Percentiles rank a stretch among this genome's conserved stretches.
phyloP scores from a whole-genome alignment of 2,797 vertebrate genomes.

The Cheirogaleus major region DNA sequence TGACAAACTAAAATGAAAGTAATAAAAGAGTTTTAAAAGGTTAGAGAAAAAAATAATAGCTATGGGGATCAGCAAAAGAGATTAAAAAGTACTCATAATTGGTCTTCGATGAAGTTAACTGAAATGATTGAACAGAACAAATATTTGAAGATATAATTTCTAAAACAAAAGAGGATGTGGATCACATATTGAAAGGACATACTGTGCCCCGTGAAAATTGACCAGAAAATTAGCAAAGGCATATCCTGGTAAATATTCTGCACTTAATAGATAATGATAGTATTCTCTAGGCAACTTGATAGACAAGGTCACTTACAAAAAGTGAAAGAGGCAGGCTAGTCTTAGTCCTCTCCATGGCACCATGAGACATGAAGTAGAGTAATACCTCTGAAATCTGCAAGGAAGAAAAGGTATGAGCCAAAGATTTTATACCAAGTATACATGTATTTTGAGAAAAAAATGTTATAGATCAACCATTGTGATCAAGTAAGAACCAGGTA shows the following conservation, averaged over 20 bases:
- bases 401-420: not conserved
- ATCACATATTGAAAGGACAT: not conserved
- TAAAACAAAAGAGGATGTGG: not conserved
- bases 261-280: not conserved
- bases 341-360: not conserved
- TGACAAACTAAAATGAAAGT: not conserved
- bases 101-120: not conserved
- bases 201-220: not conserved
- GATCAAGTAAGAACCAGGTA: not conserved
- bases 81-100: not conserved
- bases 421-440: not conserved
- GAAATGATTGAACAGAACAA: not conserved
- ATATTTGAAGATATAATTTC: not conserved
- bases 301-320: not conserved
- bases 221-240: not conserved
- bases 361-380: not conserved
- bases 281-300: not conserved
- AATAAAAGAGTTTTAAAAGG: not conserved
- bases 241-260: not conserved
- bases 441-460: not conserved
- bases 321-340: not conserved
- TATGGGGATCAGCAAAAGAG: not conserved
- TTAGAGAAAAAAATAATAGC: not conserved
- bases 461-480: not conserved
- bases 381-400: not conserved